Conservation (phyloP, 2,888 invertebrate genomes). For the Nectonema munidae region DNA sequence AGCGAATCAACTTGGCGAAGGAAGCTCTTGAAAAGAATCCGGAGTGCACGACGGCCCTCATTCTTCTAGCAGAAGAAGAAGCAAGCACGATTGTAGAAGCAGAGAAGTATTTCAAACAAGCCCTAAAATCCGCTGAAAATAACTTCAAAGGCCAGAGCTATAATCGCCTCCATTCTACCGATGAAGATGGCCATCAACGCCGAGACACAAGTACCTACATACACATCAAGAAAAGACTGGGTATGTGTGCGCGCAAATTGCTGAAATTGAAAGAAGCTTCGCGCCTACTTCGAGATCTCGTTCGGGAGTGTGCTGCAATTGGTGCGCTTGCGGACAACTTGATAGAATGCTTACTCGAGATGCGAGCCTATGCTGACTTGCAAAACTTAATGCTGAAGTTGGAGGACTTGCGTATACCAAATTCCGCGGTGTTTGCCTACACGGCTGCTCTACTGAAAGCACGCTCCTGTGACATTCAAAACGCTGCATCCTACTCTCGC, state of each 20-base stretch:
- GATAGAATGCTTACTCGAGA: constrained; percentile 65
- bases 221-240: constrained; percentile 60
- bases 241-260: constrained; percentile 81
- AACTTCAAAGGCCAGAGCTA: constrained; percentile 32
- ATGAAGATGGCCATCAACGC: constrained; percentile 21
- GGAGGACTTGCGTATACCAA: constrained; percentile 42
- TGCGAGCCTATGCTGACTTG: constrained; percentile 81
- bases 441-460: constrained; percentile 71
- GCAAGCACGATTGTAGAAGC: constrained; percentile 58
- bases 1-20: constrained; percentile 58
- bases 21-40: constrained; percentile 50
- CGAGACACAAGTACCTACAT: constrained; percentile 68
- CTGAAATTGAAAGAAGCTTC: constrained; percentile 73
- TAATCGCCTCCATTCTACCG: not conserved
- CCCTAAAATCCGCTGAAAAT: constrained; percentile 45
- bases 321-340: no score
- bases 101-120: constrained; percentile 46
- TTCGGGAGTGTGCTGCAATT: no score
- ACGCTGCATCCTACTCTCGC: no score
- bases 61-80: constrained; percentile 77
- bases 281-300: constrained; percentile 63
- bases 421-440: constrained; percentile 72
- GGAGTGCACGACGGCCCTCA: constrained; percentile 72
- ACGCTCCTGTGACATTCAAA: no score
- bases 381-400: constrained; percentile 62